Percentiles rank a stretch among this genome's conserved stretches.
These are phyloP conservation scores for Tinea trinotella DNA, from an alignment of 2,888 invertebrate genomes.

Conservation along the genomic window DNA sequence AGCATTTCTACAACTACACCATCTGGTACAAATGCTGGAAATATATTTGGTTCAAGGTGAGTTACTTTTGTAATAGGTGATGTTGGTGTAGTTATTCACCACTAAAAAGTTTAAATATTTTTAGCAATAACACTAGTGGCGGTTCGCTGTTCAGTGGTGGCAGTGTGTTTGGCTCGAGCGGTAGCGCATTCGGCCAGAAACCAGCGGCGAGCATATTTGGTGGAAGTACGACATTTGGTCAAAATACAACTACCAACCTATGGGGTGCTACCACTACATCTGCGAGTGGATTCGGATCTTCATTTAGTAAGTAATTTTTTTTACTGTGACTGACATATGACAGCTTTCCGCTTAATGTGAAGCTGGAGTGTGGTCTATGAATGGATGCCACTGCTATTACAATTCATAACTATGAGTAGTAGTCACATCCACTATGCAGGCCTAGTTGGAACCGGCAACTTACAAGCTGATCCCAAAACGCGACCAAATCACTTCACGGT, in stretches of 20 bases:
- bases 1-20: constrained; percentile 59
- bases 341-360: no score
- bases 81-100: neutral
- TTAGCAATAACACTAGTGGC: constrained; percentile 31
- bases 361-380: no score
- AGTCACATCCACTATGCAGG: no score
- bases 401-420: no score
- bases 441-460: no score
- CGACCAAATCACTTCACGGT: no score
- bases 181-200: constrained; percentile 19
- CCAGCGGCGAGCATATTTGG: constrained; percentile 47
- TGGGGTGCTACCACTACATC: constrained; percentile 42
- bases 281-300: constrained; percentile 43
- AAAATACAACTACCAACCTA: constrained; percentile 33
- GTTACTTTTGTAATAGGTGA: constrained; percentile 7
- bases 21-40: constrained; percentile 40
- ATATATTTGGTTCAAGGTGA: constrained; percentile 55
- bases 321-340: no score
- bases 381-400: no score
- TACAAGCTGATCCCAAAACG: no score
- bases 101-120: neutral
- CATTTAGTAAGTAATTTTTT: constrained; percentile 45
- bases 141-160: constrained; percentile 43
- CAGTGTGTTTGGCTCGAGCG: constrained; percentile 16
- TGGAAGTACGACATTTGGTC: constrained; percentile 47